phyloP scores from a whole-genome alignment of 2,113 vertebrate genomes.

The Rostratula benghalensis region DNA sequence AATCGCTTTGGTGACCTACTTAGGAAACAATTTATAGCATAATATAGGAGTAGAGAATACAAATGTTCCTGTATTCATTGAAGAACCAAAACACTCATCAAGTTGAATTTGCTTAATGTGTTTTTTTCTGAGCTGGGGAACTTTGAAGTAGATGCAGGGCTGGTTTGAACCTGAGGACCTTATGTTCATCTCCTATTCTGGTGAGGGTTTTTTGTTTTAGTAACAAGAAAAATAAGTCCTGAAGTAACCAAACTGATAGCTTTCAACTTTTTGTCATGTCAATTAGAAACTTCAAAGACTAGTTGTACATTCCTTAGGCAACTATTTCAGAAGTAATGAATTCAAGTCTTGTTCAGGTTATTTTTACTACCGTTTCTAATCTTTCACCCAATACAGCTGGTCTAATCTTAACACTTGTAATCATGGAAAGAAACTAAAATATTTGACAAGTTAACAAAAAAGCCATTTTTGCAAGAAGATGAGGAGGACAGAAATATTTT shows the following conservation, averaged over 20 bases:
- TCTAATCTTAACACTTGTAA: slow-evolving; percentile 30
- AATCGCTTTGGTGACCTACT: slow-evolving; percentile 52
- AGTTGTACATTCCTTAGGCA: slow-evolving; percentile 42
- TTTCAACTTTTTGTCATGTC: slow-evolving; percentile 44
- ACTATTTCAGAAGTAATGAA: background rate
- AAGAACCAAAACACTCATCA: slow-evolving; percentile 51
- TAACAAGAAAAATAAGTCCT: slow-evolving; percentile 31
- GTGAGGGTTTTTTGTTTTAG: background rate
- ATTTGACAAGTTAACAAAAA: slow-evolving; percentile 16
- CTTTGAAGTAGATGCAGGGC: background rate
- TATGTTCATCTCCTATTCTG: background rate
- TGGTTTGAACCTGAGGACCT: slow-evolving; percentile 49
- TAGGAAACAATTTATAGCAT: slow-evolving; percentile 56
- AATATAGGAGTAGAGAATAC: slow-evolving; percentile 34
- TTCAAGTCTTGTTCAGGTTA: slow-evolving; percentile 24
- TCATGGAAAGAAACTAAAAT: background rate
- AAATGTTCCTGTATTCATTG: slow-evolving; percentile 37
- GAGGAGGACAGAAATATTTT: slow-evolving; percentile 1
- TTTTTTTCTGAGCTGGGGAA: background rate
- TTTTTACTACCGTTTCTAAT: slow-evolving; percentile 46
- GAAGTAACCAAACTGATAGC: slow-evolving; percentile 30
- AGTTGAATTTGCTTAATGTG: slow-evolving; percentile 20
- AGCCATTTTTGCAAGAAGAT: background rate
- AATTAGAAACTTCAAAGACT: slow-evolving; percentile 51
- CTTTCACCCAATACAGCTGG: background rate